Evolutionary conservation across 2,888 invertebrate genomes (phyloP), one percentile per base, ranked within the genome.

Genomic region (Xiphydria camelus): DNA sequence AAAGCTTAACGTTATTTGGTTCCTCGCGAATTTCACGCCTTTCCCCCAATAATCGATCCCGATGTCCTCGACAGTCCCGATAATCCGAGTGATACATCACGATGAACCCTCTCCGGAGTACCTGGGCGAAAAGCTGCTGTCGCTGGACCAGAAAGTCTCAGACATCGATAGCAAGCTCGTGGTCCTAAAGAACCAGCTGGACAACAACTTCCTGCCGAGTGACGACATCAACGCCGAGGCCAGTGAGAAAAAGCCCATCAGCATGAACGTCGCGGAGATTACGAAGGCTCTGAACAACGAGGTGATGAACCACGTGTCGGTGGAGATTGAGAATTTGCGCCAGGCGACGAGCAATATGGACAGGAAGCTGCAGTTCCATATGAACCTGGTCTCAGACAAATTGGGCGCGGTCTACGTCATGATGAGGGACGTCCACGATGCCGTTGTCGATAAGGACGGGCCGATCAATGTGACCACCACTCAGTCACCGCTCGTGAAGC

Each of bases 181-280:
- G 47, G 84, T 84, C 25, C 77, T 92, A 41, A 91, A 91, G 71
- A 89, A 85, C 67, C 91, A 91, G 75, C 82, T 91, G 58, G 91
- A 92, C 66, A 88, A 83, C 64, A 91, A 91, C 70, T 87, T 89
- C 64, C 77, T 91, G 46, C 87, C 88, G 42, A 77, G 66, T 32
- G 91, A 91, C 65, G 91, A 91, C 63, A 88, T 91, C 49, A 91
- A 90, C 64, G 91, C 88, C 1, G 91, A 91, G 73, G 91, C 91
- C 0, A 91, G 91, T 64, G 91, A 91, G 75, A 91, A 89, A 76
- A 90, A 90, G 66, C 89, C 91, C 1, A 83, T 91, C 35, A 89
- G 89, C 68, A 84, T 90, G 80, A 90, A 89, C 68, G 86, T 89
- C 9, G 82, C 89, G 40, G 90, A 91, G 76, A 89, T 89, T 47